A percentile compares a stretch with the other conserved stretches of the same genome.
Conservation (phyloP, 2,113 vertebrate genomes). For the Rhineura floridana region DNA sequence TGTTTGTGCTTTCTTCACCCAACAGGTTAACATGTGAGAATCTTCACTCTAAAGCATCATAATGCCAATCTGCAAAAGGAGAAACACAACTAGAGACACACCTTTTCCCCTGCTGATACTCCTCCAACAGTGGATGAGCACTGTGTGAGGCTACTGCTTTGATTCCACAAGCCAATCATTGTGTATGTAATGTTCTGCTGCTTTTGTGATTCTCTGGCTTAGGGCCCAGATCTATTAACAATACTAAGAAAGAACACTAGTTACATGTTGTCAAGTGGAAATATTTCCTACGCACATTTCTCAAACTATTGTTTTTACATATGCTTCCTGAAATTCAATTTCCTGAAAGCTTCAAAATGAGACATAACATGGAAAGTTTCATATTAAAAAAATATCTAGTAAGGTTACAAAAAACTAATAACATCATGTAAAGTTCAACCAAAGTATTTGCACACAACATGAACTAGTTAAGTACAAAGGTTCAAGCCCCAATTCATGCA, state of each 20-base stretch:
- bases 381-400: conserved; percentile 5
- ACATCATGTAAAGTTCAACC: not conserved
- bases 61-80: not conserved
- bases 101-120: not conserved
- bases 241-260: not conserved
- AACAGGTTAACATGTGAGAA: not conserved
- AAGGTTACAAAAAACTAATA: not conserved
- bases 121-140: not conserved
- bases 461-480: not conserved
- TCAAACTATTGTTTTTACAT: conserved; percentile 10
- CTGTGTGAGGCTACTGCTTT: not conserved
- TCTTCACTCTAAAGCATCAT: not conserved
- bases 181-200: not conserved
- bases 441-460: not conserved
- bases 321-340: conserved; percentile 24
- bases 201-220: not conserved
- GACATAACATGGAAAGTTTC: not conserved
- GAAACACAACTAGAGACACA: not conserved
- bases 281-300: not conserved
- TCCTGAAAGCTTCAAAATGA: conserved; percentile 5
- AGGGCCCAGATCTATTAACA: not conserved
- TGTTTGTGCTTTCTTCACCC: not conserved
- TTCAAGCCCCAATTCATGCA: not conserved
- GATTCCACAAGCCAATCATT: not conserved
- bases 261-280: conserved; percentile 18